These are phyloP conservation scores for Gavialis gangeticus DNA, from an alignment of 2,113 vertebrate genomes.

Conservation along the genomic window DNA sequence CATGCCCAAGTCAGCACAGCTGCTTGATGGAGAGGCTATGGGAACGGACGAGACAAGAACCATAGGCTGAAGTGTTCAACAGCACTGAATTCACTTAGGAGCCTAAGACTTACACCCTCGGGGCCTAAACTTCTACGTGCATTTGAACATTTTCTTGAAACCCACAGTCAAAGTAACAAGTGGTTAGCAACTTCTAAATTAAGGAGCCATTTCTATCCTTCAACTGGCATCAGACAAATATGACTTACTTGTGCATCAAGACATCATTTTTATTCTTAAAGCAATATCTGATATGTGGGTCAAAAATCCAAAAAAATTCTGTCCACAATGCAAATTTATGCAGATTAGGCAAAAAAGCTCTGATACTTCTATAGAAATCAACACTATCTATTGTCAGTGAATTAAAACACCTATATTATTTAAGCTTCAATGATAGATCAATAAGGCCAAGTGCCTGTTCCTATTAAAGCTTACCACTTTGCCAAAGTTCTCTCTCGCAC, in stretches of 20 bases:
- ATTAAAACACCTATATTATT: rapidly evolving
- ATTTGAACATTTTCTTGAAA: background rate
- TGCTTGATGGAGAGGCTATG: background rate
- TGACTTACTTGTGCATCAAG: background rate
- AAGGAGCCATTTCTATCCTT: background rate
- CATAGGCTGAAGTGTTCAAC: background rate
- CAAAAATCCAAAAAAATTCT: rapidly evolving
- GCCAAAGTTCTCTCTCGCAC: slow-evolving; percentile 84
- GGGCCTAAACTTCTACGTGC: background rate
- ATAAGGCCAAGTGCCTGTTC: background rate
- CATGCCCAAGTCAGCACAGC: background rate
- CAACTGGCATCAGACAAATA: background rate
- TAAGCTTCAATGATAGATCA: rapidly evolving
- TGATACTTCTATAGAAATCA: background rate
- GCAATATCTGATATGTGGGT: rapidly evolving
- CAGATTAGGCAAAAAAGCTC: background rate
- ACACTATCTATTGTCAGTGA: background rate
- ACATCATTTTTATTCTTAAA: background rate
- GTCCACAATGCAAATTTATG: rapidly evolving
- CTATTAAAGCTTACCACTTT: slow-evolving; percentile 87
- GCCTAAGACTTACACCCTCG: background rate
- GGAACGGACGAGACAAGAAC: background rate
- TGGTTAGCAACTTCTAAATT: background rate
- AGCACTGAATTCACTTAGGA: background rate
- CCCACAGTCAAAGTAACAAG: background rate